phyloP scores from a whole-genome alignment of 1,140 invertebrate species.

The Onthophagus taurus region DNA sequence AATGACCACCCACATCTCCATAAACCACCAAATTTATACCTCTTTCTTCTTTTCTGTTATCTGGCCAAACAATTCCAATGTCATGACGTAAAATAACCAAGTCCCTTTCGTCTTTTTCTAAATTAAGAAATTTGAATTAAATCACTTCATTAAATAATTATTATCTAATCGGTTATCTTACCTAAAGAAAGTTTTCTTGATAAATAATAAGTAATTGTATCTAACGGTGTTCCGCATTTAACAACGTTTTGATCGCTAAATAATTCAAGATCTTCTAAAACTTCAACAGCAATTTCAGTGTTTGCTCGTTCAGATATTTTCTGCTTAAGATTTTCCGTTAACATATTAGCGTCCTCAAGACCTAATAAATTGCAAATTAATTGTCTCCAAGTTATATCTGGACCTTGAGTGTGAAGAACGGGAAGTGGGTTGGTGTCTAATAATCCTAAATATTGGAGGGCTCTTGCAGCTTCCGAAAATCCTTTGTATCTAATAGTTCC shows the following conservation, averaged over 20 bases:
- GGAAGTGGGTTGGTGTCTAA: constrained; percentile 81
- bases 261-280: constrained; percentile 78
- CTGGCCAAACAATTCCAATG: constrained; percentile 84
- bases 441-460: constrained; percentile 77
- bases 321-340: constrained; percentile 86
- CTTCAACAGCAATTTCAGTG: constrained; percentile 52
- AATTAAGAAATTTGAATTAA: constrained; percentile 25
- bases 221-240: constrained; percentile 80
- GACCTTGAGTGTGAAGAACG: constrained; percentile 84
- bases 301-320: constrained; percentile 69
- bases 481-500: constrained; percentile 74
- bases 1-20: constrained; percentile 75
- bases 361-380: constrained; percentile 81
- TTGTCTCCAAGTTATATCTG: constrained; percentile 92
- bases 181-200: constrained; percentile 74
- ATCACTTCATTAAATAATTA: too few species aligned
- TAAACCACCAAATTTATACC: constrained; percentile 92
- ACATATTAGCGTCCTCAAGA: constrained; percentile 74
- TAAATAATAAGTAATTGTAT: constrained; percentile 87
- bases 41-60: constrained; percentile 70
- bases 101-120: constrained; percentile 79
- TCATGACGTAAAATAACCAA: constrained; percentile 91
- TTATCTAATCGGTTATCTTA: too few species aligned
- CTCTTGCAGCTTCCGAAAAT: constrained; percentile 79
- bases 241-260: constrained; percentile 73